Base-by-base conservation (phyloP, 2,113 vertebrate genomes). In the Phyllopteryx taeniolatus region DNA sequence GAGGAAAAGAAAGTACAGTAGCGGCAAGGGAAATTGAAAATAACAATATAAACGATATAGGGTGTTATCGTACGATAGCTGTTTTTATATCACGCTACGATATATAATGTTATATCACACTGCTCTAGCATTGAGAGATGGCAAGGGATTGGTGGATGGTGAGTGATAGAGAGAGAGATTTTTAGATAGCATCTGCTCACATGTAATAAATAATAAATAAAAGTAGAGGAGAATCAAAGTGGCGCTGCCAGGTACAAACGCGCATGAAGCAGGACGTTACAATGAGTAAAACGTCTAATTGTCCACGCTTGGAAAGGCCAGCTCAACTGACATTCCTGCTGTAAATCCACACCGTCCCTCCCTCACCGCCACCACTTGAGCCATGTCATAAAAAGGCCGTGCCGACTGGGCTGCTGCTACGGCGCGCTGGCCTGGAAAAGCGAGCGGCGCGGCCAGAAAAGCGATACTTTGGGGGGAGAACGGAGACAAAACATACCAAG, bases 401-500 rank as follows among this genome's bases (percentile, higher is more conserved):
- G 82, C 86, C 78, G 79, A 85, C 77, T 83, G 86, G 85, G 79
- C 86, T 87, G 85, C 86, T 89, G 84, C 86, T 89, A 81, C 82
- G 83, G 85, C 85, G 84, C 81, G 80, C 71, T 91, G 90, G 89
- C 89, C 81, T 89, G 86, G 86, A 91, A 89, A 86, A 88, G 85
- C 74, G 81, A 89, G 75, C 83, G 70, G 71, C 17, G 39, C 79
- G 79, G 88, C 90, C 87, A 89, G 88, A 85, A 90, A 87, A 79
- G 78, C 76, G 67, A 64, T 75, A 83, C 85, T 88, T 88, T 85
- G 86, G 83, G 89, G 86, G 59, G 31, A 35, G 31, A 19, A 88
- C 60, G 76, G 84, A 84, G 87, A 86, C 85, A 87, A 91, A 27
- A 90, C 90, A 89, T 88, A 90, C 90, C 88, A 86, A 91, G 88